Evolutionary conservation across 1,140 invertebrate species (phyloP).

Genomic region (Cyclina sinensis): DNA sequence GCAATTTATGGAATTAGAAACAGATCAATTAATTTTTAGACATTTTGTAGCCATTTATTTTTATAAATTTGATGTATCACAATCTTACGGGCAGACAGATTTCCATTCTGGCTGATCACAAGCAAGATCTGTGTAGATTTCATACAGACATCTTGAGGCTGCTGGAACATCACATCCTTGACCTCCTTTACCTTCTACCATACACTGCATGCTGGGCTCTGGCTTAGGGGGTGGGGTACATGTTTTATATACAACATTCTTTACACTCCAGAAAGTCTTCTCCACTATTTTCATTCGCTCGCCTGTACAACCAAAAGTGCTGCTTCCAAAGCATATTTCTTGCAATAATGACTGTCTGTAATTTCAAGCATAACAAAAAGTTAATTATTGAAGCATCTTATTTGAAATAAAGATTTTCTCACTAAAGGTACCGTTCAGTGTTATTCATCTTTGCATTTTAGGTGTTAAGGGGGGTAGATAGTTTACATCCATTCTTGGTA

Average conservation of each 20-base stretch:
- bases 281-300: background rate
- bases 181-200: background rate
- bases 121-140: background rate
- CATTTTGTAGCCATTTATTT: no score
- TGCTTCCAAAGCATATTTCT: slow-evolving; percentile 1
- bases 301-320: background rate
- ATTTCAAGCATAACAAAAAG: no score
- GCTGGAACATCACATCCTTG: background rate
- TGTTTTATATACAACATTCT: background rate
- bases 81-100: slow-evolving; percentile 40
- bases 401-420: no score
- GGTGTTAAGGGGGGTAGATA: no score
- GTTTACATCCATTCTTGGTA: no score
- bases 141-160: slow-evolving; percentile 13
- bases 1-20: no score
- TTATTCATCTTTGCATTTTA: no score
- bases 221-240: slow-evolving; percentile 39
- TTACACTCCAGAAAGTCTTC: background rate
- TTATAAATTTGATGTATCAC: no score
- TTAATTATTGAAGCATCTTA: no score
- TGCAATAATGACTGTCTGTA: background rate
- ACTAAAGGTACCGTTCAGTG: no score
- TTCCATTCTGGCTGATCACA: slow-evolving; percentile 38
- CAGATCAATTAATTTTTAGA: no score
- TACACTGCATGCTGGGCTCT: slow-evolving; percentile 54